Evolutionary conservation across 2,797 vertebrate genomes (phyloP).

Genomic region (Bovichtus variegatus): DNA sequence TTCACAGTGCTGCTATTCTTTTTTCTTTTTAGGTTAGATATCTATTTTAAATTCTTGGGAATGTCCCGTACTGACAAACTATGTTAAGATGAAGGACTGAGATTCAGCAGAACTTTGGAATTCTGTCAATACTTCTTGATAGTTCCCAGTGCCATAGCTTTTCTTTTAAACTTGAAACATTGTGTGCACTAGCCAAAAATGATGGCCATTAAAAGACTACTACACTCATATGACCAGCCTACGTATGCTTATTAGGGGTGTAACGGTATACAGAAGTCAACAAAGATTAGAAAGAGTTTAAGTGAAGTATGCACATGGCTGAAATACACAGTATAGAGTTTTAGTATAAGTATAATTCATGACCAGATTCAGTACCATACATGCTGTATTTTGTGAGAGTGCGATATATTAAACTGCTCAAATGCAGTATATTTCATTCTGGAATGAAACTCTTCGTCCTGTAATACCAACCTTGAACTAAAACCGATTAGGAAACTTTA

Average conservation of each 20-base stretch:
- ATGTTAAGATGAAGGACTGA: constrained; percentile 38
- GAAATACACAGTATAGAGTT: no score
- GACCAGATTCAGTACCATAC: no score
- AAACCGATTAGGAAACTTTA: constrained; percentile 30
- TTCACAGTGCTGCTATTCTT: constrained; percentile 52
- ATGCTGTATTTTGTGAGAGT: no score
- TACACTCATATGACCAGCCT: background rate
- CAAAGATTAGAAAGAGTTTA: no score
- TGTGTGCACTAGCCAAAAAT: background rate
- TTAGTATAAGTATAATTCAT: no score
- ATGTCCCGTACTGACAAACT: constrained; percentile 58
- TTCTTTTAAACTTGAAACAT: constrained; percentile 6
- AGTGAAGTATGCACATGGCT: no score
- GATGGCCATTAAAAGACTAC: background rate
- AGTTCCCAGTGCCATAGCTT: constrained; percentile 1
- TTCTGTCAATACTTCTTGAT: constrained; percentile 6
- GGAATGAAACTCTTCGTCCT: background rate
- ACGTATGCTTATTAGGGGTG: background rate
- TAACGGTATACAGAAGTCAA: no score
- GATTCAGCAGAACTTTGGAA: constrained; percentile 29
- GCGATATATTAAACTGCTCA: no score
- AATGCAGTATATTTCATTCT: background rate
- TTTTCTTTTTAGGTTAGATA: constrained; percentile 44
- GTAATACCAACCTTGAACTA: background rate
- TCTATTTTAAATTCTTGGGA: constrained; percentile 56